Base-by-base conservation (phyloP, 2,113 vertebrate genomes). In the Reinhardtius hippoglossoides region DNA sequence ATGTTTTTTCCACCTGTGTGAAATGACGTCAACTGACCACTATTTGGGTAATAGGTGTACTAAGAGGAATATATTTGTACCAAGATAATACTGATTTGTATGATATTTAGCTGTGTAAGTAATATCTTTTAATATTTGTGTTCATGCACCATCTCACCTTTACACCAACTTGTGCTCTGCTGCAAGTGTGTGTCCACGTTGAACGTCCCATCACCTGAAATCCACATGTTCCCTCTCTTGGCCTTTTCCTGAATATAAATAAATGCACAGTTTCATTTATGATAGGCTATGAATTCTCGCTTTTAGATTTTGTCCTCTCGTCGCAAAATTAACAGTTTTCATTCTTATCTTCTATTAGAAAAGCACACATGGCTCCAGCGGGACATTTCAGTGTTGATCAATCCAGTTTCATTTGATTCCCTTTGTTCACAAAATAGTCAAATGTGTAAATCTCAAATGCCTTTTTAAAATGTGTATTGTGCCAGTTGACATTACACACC, bases 11-110 rank as follows among this genome's bases (percentile, higher is more conserved):
- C 50, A 37, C 16, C 26, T 74, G 21, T 56, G 27, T 42, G 40
- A 42, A 68, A 57, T 84, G 8, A 27, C 74, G n/a, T 74, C 20
- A 74, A 18, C 24, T 40, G 31, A 61, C 20, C 23, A 54, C 12
- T 52, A 2, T 57, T 26, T 71, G 23, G 13, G n/a, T 56, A 58
- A 21, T 1, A 74, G 27, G 15, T 72, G 31, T 31, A 7, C 31
- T 31, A 31, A 31, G 6, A 31, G 31, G 31, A 31, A 31, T 31
- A 46, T 40, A 44, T 2, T 55, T 3, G 2, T 4, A 54, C 52
- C n/a, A 62, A 9, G 4, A 31, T 15, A 14, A 5, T 46, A 23
- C 40, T 69, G 5, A 10, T 59, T 31, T 56, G 3, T 54, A 5
- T 40, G 0, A 27, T 55, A 55, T 61, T 50, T 9, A 27, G 2